Conservation (phyloP, 2,113 vertebrate species). For the Sinocyclocheilus grahami region DNA sequence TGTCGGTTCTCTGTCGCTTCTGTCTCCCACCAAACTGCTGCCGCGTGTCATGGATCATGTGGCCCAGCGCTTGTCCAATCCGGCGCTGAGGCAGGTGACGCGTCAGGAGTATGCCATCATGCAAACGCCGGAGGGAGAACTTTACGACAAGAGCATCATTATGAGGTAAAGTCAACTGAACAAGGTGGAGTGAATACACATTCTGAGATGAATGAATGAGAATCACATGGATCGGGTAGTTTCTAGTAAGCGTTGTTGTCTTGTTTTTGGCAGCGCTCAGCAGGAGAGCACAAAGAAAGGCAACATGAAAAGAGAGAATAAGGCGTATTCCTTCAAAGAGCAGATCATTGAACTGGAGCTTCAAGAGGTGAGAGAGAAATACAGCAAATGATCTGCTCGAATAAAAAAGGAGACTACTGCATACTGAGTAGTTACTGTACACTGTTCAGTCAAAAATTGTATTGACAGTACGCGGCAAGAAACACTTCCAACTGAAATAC, state of each 20-base stretch:
- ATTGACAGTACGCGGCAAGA: too few relatives aligned
- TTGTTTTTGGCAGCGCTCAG: constrained; percentile 79
- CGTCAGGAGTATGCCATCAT: constrained; percentile 92
- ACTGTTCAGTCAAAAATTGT: too few relatives aligned
- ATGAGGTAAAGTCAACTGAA: constrained; percentile 79
- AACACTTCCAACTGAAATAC: too few relatives aligned
- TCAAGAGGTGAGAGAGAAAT: constrained; percentile 83
- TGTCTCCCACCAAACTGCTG: constrained; percentile 87
- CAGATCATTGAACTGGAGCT: constrained; percentile 97
- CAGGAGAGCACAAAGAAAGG: constrained; percentile 92
- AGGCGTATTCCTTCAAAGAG: constrained; percentile 97
- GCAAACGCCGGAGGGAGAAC: constrained; percentile 86
- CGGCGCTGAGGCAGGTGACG: constrained; percentile 83
- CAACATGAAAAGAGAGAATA: constrained; percentile 97
- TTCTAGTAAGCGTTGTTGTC: neutral
- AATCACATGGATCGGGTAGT: neutral
- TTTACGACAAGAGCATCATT: constrained; percentile 93
- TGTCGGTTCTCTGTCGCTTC: constrained; percentile 82
- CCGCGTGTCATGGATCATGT: constrained; percentile 85
- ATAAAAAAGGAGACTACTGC: neutral
- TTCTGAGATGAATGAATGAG: neutral
- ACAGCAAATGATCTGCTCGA: neutral
- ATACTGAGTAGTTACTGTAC: too few relatives aligned
- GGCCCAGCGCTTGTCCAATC: constrained; percentile 78
- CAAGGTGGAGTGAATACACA: neutral